Conservation (phyloP, 2,888 invertebrate species). For the Rhopalosiphum nymphaeae region DNA sequence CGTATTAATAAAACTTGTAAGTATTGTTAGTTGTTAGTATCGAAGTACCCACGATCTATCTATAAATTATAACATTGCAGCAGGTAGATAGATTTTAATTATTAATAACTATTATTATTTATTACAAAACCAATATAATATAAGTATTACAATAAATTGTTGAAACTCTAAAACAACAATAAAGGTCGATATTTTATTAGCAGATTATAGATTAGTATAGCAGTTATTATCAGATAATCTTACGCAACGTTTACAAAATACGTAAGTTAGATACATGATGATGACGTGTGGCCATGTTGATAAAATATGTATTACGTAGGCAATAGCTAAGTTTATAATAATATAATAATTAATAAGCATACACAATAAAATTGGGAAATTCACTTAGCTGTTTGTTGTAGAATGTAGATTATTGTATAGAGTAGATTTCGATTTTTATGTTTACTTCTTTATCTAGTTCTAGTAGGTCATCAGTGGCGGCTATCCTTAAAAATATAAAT, state of each 20-base stretch:
- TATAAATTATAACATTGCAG: not conserved
- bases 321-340: not conserved
- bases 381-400: too few relatives aligned
- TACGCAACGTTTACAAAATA: slow-evolving; percentile 13
- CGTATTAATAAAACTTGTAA: too few relatives aligned
- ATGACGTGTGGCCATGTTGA: not conserved
- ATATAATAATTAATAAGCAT: not conserved
- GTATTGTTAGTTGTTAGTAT: too few relatives aligned
- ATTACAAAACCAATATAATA: not conserved
- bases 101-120: not conserved
- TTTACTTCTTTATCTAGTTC: too few relatives aligned
- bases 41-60: not conserved
- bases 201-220: not conserved
- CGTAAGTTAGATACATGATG: not conserved
- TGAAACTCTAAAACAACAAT: not conserved
- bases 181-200: not conserved
- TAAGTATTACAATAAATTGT: not conserved
- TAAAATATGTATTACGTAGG: not conserved
- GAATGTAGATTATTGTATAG: too few relatives aligned
- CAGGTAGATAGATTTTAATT: not conserved
- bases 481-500: too few relatives aligned
- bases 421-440: too few relatives aligned
- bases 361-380: too few relatives aligned
- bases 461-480: too few relatives aligned
- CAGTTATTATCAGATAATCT: not conserved